A percentile compares a stretch with the other conserved stretches of the same genome.
These are phyloP conservation scores for Triplophysa siluroides DNA, from an alignment of 2,113 vertebrate genomes.

Conservation along the genomic window DNA sequence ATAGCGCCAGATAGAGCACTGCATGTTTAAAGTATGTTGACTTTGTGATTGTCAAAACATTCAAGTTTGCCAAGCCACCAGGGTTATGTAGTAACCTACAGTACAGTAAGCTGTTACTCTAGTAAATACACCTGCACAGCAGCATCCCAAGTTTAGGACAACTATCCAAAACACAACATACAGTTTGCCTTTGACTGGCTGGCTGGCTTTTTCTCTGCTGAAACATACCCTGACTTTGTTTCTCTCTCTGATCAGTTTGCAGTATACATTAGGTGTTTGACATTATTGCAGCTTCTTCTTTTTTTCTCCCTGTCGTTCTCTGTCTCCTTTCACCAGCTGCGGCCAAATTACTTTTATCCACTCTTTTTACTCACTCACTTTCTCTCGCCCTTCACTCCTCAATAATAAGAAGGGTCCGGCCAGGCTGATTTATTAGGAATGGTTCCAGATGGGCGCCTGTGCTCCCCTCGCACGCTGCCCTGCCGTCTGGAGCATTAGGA, in stretches of 20 bases:
- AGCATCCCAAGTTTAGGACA: too few species aligned
- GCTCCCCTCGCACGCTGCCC: constrained; percentile 40
- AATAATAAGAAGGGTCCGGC: constrained; percentile 48
- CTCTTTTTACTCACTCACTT: background rate
- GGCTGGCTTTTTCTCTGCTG: too few species aligned
- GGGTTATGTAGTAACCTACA: too few species aligned
- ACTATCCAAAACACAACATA: too few species aligned
- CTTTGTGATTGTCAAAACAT: too few species aligned
- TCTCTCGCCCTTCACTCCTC: constrained; percentile 12
- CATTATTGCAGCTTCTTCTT: background rate
- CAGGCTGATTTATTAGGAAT: constrained; percentile 29
- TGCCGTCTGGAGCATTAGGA: constrained; percentile 54
- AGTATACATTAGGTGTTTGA: constrained; percentile 2
- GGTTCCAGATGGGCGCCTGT: constrained; percentile 49
- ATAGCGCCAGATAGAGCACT: too few species aligned
- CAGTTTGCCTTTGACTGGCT: too few species aligned
- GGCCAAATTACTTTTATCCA: background rate
- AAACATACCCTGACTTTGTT: too few species aligned
- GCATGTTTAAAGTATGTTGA: too few species aligned
- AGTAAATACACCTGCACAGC: too few species aligned
- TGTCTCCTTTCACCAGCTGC: background rate
- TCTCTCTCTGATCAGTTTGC: background rate
- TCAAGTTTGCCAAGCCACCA: too few species aligned
- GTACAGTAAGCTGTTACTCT: too few species aligned
- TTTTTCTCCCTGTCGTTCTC: background rate